Percentiles rank a stretch among this genome's conserved stretches.
Conservation (phyloP, 2,888 invertebrate genomes). For the Tetheella fluctuosa region DNA sequence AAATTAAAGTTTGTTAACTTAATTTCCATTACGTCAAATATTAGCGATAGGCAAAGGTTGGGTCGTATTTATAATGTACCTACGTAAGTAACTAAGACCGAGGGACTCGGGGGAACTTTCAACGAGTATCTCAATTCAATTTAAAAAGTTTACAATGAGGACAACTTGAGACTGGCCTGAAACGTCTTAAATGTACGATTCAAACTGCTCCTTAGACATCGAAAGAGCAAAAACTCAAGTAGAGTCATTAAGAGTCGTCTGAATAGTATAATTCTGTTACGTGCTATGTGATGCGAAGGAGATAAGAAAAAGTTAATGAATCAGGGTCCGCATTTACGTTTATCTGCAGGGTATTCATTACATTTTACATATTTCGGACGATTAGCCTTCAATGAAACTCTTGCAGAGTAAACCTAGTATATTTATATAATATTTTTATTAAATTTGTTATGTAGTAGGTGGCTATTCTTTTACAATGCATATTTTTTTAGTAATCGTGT, state of each 20-base stretch:
- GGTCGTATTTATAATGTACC: constrained; percentile 58
- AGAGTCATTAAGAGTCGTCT: constrained; percentile 16
- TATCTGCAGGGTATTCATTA: constrained; percentile 6
- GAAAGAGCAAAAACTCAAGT: constrained; percentile 19
- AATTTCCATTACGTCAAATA: constrained; percentile 11
- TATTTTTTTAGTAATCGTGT: no score
- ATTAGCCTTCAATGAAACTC: constrained; percentile 6
- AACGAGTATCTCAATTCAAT: constrained; percentile 60
- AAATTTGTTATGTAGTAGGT: no score
- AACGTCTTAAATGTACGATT: constrained; percentile 39
- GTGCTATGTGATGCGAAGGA: constrained; percentile 15
- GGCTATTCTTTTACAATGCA: no score
- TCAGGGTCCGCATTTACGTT: constrained; percentile 10
- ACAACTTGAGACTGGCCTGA: constrained; percentile 38
- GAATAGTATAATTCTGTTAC: constrained; percentile 14
- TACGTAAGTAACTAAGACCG: constrained; percentile 46
- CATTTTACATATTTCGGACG: not conserved
- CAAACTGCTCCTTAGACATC: constrained; percentile 29
- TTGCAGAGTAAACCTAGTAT: not conserved
- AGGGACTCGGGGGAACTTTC: constrained; percentile 36
- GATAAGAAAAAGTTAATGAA: constrained; percentile 21
- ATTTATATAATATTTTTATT: no score
- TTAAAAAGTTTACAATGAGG: constrained; percentile 64
- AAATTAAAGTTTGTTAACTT: constrained; percentile 14
- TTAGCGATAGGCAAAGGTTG: constrained; percentile 33